phyloP scores from a whole-genome alignment of 2,113 vertebrate species.

The Lagopus leucura region DNA sequence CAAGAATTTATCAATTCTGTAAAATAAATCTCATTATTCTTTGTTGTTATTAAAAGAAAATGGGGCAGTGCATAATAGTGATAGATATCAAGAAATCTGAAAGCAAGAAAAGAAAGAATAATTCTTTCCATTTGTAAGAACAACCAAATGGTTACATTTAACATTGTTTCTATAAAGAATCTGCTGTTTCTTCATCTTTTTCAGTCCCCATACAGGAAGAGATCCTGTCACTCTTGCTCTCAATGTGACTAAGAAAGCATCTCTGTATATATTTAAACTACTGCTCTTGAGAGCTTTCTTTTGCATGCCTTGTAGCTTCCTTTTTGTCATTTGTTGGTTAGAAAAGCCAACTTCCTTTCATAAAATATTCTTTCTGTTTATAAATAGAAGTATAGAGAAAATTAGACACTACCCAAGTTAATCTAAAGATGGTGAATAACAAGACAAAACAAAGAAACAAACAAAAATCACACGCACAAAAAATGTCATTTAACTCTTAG shows the following conservation, averaged over 20 bases:
- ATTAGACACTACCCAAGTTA: neutral
- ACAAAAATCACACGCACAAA: too few species aligned
- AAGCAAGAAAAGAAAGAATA: neutral
- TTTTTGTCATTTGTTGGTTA: neutral
- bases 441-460: too few species aligned
- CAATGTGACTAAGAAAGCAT: neutral
- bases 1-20: neutral
- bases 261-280: neutral
- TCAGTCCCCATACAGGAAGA: neutral
- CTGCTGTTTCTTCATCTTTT: neutral
- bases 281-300: neutral
- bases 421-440: neutral
- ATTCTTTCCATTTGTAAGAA: neutral
- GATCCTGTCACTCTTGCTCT: neutral
- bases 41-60: constrained; percentile 18
- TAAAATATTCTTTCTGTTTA: neutral
- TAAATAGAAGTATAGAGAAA: neutral
- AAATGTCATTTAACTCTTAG: neutral
- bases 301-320: neutral
- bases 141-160: neutral
- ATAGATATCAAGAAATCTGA: neutral
- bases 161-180: neutral
- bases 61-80: neutral
- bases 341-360: neutral
- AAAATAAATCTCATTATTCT: neutral